Evolutionary conservation across 2,888 invertebrate species (phyloP).

Genomic region (Incurvaria masculella): DNA sequence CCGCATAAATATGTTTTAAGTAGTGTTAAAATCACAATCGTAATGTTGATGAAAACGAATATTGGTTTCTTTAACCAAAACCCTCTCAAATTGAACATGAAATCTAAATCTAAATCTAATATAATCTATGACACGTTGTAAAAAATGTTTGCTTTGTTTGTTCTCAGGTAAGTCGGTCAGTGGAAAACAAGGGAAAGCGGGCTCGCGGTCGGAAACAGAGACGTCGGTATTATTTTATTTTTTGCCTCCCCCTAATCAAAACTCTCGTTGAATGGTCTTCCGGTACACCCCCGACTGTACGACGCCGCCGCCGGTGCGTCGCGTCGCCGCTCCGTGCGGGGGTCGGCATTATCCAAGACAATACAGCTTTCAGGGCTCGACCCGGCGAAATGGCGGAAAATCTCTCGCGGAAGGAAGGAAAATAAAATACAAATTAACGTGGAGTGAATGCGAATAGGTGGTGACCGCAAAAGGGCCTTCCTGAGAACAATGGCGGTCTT

Average conservation of each 20-base stretch:
- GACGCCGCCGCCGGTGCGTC: neutral
- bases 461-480: neutral
- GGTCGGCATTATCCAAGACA: neutral
- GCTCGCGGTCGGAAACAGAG: neutral
- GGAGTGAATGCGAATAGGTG: neutral
- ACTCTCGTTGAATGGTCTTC: neutral
- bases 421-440: neutral
- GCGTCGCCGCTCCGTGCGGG: too few relatives aligned
- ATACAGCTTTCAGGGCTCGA: neutral
- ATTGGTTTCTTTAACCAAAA: too few relatives aligned
- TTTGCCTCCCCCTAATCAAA: neutral
- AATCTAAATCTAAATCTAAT: too few relatives aligned
- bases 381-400: neutral
- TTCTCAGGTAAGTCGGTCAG: neutral
- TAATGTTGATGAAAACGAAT: too few relatives aligned
- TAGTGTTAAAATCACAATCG: too few relatives aligned
- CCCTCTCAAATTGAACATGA: too few relatives aligned
- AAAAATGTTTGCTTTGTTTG: neutral
- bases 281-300: neutral
- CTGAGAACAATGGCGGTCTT: neutral
- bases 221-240: neutral
- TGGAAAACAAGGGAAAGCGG: too few relatives aligned
- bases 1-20: too few relatives aligned
- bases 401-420: neutral
- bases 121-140: too few relatives aligned